Percentiles rank a stretch among this genome's conserved stretches.
These are phyloP conservation scores for Marmota flaviventris DNA, from an alignment of 2,113 vertebrate species.

Conservation along the genomic window DNA sequence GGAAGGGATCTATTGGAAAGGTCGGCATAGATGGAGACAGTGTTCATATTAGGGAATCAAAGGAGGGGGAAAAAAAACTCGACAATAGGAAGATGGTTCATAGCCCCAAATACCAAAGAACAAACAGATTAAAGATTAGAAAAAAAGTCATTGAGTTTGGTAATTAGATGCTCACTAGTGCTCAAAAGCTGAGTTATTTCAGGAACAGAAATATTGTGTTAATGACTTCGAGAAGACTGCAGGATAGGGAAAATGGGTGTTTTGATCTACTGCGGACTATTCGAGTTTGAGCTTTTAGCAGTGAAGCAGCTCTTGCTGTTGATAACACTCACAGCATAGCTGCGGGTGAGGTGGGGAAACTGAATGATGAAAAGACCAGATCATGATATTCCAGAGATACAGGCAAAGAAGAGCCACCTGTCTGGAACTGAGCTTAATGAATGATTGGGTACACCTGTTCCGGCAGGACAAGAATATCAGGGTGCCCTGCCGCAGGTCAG, in stretches of 20 bases:
- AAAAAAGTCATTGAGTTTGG: neutral
- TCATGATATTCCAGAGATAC: neutral
- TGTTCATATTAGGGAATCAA: neutral
- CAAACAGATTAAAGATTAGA: neutral
- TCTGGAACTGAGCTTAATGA: neutral
- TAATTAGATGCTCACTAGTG: neutral
- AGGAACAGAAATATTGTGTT: neutral
- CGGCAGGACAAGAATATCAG: neutral
- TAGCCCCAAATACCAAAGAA: neutral
- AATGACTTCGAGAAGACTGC: neutral
- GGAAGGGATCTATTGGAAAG: neutral
- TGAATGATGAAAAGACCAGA: neutral
- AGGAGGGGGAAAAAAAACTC: neutral
- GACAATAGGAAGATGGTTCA: neutral
- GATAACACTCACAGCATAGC: neutral
- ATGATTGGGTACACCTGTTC: neutral
- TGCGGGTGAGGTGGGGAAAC: neutral
- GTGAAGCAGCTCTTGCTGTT: neutral
- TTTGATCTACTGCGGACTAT: neutral
- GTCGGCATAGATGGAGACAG: neutral
- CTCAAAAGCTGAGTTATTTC: neutral
- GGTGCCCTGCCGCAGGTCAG: neutral
- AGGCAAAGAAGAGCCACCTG: neutral
- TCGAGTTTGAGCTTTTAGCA: neutral
- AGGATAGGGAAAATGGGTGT: neutral